These are phyloP conservation scores for Carassius carassius DNA, from an alignment of 2,113 vertebrate species.

Conservation along the genomic window DNA sequence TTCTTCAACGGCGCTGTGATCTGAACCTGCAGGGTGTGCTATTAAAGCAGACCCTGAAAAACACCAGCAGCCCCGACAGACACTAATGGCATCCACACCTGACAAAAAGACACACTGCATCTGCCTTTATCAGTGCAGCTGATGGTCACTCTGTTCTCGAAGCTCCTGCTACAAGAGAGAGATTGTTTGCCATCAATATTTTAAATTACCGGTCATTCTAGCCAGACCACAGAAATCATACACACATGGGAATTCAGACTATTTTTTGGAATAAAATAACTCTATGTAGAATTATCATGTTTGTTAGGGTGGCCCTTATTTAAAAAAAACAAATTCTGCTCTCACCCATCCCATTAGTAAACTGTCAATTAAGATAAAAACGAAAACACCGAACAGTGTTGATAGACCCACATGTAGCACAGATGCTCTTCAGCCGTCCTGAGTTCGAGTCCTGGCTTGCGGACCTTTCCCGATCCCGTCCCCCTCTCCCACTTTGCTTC, in stretches of 20 bases:
- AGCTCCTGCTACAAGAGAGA: neutral
- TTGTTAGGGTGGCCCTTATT: neutral
- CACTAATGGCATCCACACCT: conserved; percentile 30
- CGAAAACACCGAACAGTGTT: too few species aligned
- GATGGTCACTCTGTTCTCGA: neutral
- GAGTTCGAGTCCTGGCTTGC: too few species aligned
- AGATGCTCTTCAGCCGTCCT: too few species aligned
- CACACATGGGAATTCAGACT: neutral
- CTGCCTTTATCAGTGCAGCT: neutral
- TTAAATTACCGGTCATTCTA: neutral
- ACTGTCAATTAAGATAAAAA: too few species aligned
- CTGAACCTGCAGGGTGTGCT: conserved; percentile 3
- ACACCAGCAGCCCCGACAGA: neutral
- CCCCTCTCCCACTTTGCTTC: too few species aligned
- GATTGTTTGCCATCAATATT: neutral
- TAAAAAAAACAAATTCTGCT: too few species aligned
- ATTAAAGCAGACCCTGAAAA: conserved; percentile 25
- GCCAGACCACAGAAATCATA: neutral
- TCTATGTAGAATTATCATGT: neutral
- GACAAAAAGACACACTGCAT: neutral
- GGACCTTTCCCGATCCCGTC: too few species aligned
- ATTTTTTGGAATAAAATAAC: neutral
- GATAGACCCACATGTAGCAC: too few species aligned
- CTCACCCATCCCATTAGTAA: too few species aligned
- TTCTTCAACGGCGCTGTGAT: neutral